phyloP scores from a whole-genome alignment of 2,797 vertebrate genomes.

The Gila robusta region DNA sequence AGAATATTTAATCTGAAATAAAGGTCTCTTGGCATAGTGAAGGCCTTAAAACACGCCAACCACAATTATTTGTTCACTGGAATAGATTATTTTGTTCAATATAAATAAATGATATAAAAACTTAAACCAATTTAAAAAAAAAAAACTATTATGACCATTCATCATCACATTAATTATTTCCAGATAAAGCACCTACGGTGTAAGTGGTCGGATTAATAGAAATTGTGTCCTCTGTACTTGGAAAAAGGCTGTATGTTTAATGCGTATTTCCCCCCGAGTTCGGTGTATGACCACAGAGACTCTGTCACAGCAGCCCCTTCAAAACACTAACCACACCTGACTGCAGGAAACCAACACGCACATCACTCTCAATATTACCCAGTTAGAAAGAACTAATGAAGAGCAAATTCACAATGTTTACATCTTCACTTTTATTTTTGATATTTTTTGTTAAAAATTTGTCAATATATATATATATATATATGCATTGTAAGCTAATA shows the following conservation, averaged over 20 bases:
- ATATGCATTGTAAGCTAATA: too few species aligned
- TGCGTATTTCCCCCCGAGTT: conserved; percentile 50
- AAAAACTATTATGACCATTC: neutral
- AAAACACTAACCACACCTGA: conserved; percentile 42
- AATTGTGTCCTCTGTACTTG: conserved; percentile 37
- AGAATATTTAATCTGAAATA: neutral
- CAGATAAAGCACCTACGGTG: neutral
- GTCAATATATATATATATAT: neutral
- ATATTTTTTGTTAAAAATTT: neutral
- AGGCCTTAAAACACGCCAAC: neutral
- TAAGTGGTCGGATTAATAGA: conserved; percentile 43
- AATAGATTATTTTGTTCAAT: neutral
- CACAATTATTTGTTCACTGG: neutral
- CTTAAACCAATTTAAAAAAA: neutral
- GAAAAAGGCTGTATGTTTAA: conserved; percentile 39
- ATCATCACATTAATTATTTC: neutral
- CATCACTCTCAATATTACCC: neutral
- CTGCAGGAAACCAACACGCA: conserved; percentile 50
- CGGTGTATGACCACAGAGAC: conserved; percentile 53
- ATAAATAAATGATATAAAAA: neutral
- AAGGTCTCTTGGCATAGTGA: neutral
- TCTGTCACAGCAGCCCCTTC: conserved; percentile 40
- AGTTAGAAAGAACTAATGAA: neutral
- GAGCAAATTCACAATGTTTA: neutral
- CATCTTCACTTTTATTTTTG: neutral